Evolutionary conservation across 2,113 vertebrate genomes (phyloP), one percentile per base, ranked within the genome.

Genomic region (Argyrosomus japonicus): DNA sequence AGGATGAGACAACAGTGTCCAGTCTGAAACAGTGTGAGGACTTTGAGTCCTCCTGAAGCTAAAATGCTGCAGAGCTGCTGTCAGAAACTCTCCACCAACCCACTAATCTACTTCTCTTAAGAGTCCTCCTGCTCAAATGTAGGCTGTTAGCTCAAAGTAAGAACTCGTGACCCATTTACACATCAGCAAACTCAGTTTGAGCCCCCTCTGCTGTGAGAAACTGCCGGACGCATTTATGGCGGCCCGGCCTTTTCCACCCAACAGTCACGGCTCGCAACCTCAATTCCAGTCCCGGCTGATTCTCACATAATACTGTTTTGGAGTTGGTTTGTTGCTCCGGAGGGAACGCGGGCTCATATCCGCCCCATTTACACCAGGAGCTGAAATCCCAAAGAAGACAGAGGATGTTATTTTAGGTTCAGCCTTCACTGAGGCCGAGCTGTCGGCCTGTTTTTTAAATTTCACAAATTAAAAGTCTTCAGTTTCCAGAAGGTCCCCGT

Each of bases 161-260:
- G 23, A 68, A 60, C 79, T 13, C 1, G 3, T 82, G 87, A 86
- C 90, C 90, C 83, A 84, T 82, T 91, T 84, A 71, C 76, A 74
- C 70, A 48, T 36, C 82, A 48, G 40, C 62, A 47, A 65, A 68
- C 79, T 81, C 80, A 4, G 15, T 76, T 77, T 85, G 69, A 86
- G 71, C 72, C 19, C 48, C 12, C 32, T 65, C 25, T 25, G 75
- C 50, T 68, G 54, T 0, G 60, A 75, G 21, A 21, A 51, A 23
- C 67, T 2, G 57, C 47, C 4, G 51, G 68, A 69, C 67, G 36
- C 79, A 1, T 21, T 65, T 4, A 32, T 10, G 53, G 13, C 21
- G 25, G 32, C 4, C 1, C 0, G 8, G 70, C 27, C 69, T 73
- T 61, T 0, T 54, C 50, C 25, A n/a, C 27, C 62, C 68, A 5